phyloP scores from a whole-genome alignment of 2,797 vertebrate species.

The Crenichthys baileyi region DNA sequence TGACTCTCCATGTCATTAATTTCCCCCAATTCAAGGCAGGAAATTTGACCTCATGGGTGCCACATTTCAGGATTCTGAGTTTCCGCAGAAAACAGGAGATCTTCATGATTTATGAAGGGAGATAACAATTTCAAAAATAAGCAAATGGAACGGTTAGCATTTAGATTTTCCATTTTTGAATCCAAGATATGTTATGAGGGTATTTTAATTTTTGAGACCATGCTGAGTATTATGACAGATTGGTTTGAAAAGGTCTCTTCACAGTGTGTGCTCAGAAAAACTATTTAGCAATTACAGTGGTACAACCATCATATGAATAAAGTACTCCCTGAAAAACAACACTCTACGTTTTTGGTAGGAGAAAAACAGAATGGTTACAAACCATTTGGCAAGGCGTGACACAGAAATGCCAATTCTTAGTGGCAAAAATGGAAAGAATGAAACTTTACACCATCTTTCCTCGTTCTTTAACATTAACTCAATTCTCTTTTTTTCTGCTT shows the following conservation, averaged over 20 bases:
- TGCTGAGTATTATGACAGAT: conserved; percentile 11
- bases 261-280: conserved; percentile 20
- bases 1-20: conserved; percentile 31
- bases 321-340: conserved; percentile 31
- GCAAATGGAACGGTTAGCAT: background rate
- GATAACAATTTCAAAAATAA: conserved; percentile 12
- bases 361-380: conserved; percentile 66
- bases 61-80: conserved; percentile 19
- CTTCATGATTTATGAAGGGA: conserved; percentile 4
- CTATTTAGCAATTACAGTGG: conserved; percentile 41
- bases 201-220: conserved; percentile 16
- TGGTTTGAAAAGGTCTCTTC: conserved; percentile 29
- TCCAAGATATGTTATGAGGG: conserved; percentile 1
- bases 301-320: conserved; percentile 64
- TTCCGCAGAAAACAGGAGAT: conserved; percentile 24
- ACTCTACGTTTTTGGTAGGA: conserved; percentile 52
- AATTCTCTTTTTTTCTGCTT: background rate
- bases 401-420: conserved; percentile 63
- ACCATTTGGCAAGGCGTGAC: conserved; percentile 63
- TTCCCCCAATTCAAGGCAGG: conserved; percentile 22
- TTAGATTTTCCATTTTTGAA: conserved; percentile 7
- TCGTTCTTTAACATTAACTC: conserved; percentile 46
- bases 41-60: conserved; percentile 24
- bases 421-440: conserved; percentile 64
- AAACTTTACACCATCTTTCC: conserved; percentile 48